Conservation (phyloP, 2,888 invertebrate genomes). For the Steromphala cineraria region DNA sequence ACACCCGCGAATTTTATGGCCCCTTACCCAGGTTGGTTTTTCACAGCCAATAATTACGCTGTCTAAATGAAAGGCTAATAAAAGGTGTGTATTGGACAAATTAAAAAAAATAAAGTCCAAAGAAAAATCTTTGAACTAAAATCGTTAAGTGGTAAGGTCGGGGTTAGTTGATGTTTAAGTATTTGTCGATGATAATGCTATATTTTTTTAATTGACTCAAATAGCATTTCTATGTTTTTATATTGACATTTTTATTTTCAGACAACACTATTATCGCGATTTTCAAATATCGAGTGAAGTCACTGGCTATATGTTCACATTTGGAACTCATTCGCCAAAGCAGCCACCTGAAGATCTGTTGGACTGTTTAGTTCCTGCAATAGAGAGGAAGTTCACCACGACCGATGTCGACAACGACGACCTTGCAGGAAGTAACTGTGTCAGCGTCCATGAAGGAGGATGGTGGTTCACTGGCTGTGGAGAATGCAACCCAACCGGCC, state of each 20-base stretch:
- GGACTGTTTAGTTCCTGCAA: neutral
- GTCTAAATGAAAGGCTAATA: no score
- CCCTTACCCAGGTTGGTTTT: no score
- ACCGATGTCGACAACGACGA: neutral
- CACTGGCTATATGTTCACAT: neutral
- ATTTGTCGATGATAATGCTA: no score
- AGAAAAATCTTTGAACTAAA: no score
- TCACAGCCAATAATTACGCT: no score
- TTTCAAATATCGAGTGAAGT: neutral
- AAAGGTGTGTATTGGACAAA: no score
- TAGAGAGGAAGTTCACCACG: neutral
- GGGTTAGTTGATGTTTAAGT: no score
- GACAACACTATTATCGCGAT: neutral
- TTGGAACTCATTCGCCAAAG: neutral
- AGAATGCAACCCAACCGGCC: neutral
- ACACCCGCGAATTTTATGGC: no score
- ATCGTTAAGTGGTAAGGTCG: no score
- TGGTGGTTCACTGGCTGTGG: conserved; percentile 3
- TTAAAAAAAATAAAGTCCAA: no score
- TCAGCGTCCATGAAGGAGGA: neutral
- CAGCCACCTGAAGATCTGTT: neutral
- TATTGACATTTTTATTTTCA: neutral
- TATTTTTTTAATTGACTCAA: no score
- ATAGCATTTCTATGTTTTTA: no score
- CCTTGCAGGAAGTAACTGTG: neutral